These are phyloP conservation scores for Tiliqua scincoides DNA, from an alignment of 2,113 vertebrate species.

Conservation along the genomic window DNA sequence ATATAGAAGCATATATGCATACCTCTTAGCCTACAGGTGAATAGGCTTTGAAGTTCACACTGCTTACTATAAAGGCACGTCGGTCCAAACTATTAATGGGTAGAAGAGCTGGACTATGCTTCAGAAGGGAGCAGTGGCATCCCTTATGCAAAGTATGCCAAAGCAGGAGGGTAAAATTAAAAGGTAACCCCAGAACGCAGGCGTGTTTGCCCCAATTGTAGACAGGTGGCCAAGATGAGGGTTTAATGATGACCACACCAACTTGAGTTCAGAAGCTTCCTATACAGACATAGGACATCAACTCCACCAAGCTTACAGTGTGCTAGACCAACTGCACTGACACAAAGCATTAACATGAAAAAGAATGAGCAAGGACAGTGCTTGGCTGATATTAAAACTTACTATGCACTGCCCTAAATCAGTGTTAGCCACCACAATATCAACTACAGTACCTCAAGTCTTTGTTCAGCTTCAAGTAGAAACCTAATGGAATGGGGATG, in stretches of 20 bases:
- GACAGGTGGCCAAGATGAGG: neutral
- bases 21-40: constrained; percentile 1
- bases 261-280: neutral
- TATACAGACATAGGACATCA: neutral
- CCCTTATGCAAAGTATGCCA: too few relatives aligned
- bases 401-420: too few relatives aligned
- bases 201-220: too few relatives aligned
- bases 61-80: neutral
- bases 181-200: too few relatives aligned
- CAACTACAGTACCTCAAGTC: too few relatives aligned
- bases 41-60: accelerated
- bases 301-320: neutral
- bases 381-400: neutral
- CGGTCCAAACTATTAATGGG: neutral
- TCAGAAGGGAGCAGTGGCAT: neutral
- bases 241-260: neutral
- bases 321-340: neutral
- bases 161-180: too few relatives aligned
- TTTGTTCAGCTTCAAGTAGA: too few relatives aligned
- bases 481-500: too few relatives aligned
- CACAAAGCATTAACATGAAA: neutral
- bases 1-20: neutral
- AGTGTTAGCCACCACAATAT: neutral
- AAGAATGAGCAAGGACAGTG: neutral
- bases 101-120: too few relatives aligned